Evolutionary conservation across 2,888 invertebrate genomes (phyloP), one percentile per base, ranked within the genome.

Genomic region (Lepidochitona cinerea): DNA sequence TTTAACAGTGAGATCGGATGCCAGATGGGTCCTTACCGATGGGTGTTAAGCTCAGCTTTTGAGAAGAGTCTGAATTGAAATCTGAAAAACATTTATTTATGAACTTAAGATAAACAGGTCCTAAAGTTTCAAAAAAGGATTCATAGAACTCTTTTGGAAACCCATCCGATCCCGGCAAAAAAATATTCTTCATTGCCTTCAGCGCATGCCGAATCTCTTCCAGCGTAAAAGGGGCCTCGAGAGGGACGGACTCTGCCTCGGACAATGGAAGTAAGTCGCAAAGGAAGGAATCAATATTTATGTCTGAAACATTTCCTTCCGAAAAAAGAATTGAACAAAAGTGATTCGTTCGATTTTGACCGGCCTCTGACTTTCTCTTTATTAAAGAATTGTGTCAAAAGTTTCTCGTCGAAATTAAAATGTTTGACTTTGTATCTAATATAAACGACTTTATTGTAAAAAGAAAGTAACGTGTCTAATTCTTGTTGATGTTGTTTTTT

Each of bases 1-100:
- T 82, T 79, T 33, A 81, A 65, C 1, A 81, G 54, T 12, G 79
- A 79, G 35, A 82, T 82, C 5, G 81, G 83, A 32, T 80, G 64
- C 65, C 78, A 82, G 64, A 33, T 37, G 37, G 37, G 67, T 82
- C 79, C 75, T 81, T 81, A 71, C 77, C 78, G 37, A 83, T 54
- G 41, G 77, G 70, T 23, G 64, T 71, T 14, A 29, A 37, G 14
- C 29, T 23, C 12, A 36, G 37, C 37, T 12, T 9, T 26, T 71
- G 71, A 4, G 71, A 59, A 7, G 23, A 9, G 18, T 35, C 33
- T 29, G 64, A 52, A 7, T 23, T 18, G 18, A 32, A n/a, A 4
- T 6, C n/a, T 26, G 59, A n/a, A 71, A 71, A 71, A 26, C 33
- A 33, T 12, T 26, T 12, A 26, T 59, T 59, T 12, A 59, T n/a